A percentile compares a stretch with the other conserved stretches of the same genome.
phyloP scores from a whole-genome alignment of 2,797 vertebrate genomes.

The Micropoecilia bifurca region DNA sequence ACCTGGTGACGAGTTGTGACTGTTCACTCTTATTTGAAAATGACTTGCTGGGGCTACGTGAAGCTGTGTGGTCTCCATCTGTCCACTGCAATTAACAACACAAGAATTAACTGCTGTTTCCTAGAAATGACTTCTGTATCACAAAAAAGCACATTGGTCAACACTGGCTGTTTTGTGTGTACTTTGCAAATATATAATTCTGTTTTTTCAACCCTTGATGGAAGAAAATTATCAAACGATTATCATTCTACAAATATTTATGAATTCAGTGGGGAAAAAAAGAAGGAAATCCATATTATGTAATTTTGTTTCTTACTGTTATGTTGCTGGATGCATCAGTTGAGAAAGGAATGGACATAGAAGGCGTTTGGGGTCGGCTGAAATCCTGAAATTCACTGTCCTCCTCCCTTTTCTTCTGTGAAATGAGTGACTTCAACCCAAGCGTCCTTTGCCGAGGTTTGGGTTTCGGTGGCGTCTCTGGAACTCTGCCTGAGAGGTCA shows the following conservation, averaged over 20 bases:
- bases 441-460: constrained; percentile 82
- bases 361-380: constrained; percentile 63
- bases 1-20: constrained; percentile 55
- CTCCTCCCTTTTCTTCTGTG: constrained; percentile 64
- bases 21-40: constrained; percentile 67
- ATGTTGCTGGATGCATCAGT: constrained; percentile 53
- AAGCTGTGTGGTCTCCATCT: constrained; percentile 38
- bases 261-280: background rate
- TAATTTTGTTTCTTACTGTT: constrained; percentile 25
- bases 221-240: background rate
- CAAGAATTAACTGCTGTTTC: constrained; percentile 8
- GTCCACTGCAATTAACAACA: constrained; percentile 48
- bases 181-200: background rate
- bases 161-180: background rate
- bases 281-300: background rate
- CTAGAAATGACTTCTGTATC: background rate
- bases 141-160: background rate
- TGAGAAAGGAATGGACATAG: constrained; percentile 62
- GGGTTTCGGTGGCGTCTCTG: constrained; percentile 71
- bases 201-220: background rate
- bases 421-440: constrained; percentile 48
- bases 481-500: constrained; percentile 47
- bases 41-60: constrained; percentile 52
- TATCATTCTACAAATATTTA: background rate
- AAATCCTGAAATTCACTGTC: constrained; percentile 53